These are phyloP conservation scores for Pangasius macronema DNA, from an alignment of 2,797 vertebrate species.

Conservation along the genomic window DNA sequence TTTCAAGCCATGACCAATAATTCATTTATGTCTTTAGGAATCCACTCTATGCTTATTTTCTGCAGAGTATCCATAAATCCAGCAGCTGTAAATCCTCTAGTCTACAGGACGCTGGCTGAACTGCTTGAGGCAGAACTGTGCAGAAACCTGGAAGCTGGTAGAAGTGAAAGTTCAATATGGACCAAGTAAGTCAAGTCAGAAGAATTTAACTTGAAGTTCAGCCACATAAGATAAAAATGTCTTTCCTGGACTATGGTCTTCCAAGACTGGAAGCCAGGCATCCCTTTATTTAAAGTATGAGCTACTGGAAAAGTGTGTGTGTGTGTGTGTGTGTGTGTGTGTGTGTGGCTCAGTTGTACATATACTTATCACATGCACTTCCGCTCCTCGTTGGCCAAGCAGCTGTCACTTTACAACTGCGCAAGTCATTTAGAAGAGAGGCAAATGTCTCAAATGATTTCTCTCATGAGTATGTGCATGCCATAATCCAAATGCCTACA, in stretches of 20 bases:
- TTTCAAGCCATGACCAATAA: slow-evolving; percentile 32
- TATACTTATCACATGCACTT: slow-evolving; percentile 26
- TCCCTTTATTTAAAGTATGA: not conserved
- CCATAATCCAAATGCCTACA: not conserved
- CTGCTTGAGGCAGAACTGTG: not conserved
- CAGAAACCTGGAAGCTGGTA: not conserved
- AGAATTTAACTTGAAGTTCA: not conserved
- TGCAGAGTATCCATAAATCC: slow-evolving; percentile 23
- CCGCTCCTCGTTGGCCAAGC: not conserved
- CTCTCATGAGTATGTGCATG: not conserved
- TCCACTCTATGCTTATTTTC: slow-evolving; percentile 27
- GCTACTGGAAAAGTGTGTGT: not conserved
- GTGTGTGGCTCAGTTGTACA: not conserved
- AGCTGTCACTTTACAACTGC: slow-evolving; percentile 36
- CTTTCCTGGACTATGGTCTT: not conserved
- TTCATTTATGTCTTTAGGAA: slow-evolving; percentile 22
- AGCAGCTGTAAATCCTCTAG: slow-evolving; percentile 36
- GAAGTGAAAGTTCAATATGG: not conserved
- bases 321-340: not conserved
- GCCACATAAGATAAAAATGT: not conserved
- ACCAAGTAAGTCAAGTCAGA: not conserved
- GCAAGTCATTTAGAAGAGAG: not conserved
- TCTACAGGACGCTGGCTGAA: slow-evolving; percentile 1
- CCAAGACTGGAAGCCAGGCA: not conserved
- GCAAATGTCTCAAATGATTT: slow-evolving; percentile 18